phyloP scores from a whole-genome alignment of 2,113 vertebrate species.

The Rana temporaria region DNA sequence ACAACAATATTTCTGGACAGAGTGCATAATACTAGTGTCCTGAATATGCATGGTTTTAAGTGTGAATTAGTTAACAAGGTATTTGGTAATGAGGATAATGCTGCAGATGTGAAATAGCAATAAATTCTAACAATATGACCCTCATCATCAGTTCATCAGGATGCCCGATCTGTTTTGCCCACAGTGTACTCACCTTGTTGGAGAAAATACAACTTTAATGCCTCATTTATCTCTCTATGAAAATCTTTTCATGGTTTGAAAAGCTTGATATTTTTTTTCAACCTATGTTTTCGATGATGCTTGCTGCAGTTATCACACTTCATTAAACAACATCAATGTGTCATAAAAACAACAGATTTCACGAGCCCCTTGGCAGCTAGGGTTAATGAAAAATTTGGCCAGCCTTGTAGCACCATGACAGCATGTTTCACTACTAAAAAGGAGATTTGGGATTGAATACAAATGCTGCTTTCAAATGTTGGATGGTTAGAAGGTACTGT shows the following conservation, averaged over 20 bases:
- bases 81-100: slow-evolving; percentile 6
- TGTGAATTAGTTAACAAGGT: background rate
- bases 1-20: too few species aligned
- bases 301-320: slow-evolving; percentile 28
- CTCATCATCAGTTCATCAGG: slow-evolving; percentile 11
- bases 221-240: slow-evolving; percentile 12
- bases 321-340: slow-evolving; percentile 42
- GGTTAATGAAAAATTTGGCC: slow-evolving; percentile 7
- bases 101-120: slow-evolving; percentile 8
- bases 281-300: slow-evolving; percentile 46
- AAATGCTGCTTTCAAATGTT: slow-evolving; percentile 41
- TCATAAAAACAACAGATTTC: slow-evolving; percentile 52
- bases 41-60: background rate
- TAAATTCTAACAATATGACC: background rate
- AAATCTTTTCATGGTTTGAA: slow-evolving; percentile 42
- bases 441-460: slow-evolving; percentile 37
- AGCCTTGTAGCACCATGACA: slow-evolving; percentile 28
- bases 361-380: slow-evolving; percentile 20
- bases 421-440: slow-evolving; percentile 4
- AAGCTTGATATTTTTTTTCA: slow-evolving; percentile 23
- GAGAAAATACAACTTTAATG: slow-evolving; percentile 24
- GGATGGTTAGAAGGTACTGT: slow-evolving; percentile 55
- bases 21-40: too few species aligned
- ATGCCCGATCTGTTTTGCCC: slow-evolving; percentile 24
- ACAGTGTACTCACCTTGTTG: slow-evolving; percentile 42